Conservation (phyloP, 1,140 invertebrate species). For the Drosophila triauraria region DNA sequence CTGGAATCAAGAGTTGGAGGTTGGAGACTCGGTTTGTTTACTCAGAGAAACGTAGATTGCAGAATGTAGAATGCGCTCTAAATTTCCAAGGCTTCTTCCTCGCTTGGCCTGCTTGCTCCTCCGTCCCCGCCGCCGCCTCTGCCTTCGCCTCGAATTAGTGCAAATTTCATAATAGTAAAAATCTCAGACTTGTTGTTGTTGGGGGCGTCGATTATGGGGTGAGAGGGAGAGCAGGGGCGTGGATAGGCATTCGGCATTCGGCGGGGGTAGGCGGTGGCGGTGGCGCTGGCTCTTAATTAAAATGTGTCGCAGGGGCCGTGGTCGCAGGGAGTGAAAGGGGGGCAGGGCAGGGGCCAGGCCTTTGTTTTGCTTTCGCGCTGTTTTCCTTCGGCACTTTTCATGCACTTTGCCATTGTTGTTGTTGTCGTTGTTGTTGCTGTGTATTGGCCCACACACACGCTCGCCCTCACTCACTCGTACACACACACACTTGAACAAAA, state of each 20-base stretch:
- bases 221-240: background rate
- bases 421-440: conserved; percentile 9
- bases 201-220: background rate
- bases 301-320: conserved; percentile 29
- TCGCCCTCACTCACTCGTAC: conserved; percentile 2
- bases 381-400: conserved; percentile 49
- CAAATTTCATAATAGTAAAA: conserved; percentile 54
- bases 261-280: background rate
- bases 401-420: conserved; percentile 27
- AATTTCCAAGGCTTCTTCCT: no score
- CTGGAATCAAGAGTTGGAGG: no score
- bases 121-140: background rate
- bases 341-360: conserved; percentile 6
- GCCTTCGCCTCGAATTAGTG: conserved; percentile 46
- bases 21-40: no score
- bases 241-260: background rate
- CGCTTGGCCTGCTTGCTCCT: no score
- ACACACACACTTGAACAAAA: conserved; percentile 42
- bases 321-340: background rate
- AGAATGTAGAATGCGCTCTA: no score
- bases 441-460: conserved; percentile 9
- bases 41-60: no score
- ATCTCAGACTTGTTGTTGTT: conserved; percentile 24
- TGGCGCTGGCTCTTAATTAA: conserved; percentile 41
- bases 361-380: conserved; percentile 51